These are phyloP conservation scores for Caenorhabditis wallacei DNA, from an alignment of 2,888 invertebrate genomes.

Conservation along the genomic window DNA sequence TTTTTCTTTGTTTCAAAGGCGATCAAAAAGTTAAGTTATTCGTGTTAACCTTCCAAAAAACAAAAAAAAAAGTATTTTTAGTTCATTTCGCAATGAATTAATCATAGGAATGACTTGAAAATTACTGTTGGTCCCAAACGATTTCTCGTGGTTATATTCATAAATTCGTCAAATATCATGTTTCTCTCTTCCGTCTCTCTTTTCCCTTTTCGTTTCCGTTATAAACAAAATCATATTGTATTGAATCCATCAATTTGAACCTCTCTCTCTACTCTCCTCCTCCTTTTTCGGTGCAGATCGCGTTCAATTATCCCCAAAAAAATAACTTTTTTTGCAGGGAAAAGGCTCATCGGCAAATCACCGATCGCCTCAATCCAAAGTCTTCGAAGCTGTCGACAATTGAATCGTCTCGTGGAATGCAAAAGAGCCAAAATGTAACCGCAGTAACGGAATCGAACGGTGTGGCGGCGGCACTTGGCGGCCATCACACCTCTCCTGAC, in stretches of 20 bases:
- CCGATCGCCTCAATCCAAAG: slow-evolving; percentile 70
- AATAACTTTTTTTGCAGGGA: slow-evolving; percentile 46
- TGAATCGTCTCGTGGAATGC: slow-evolving; percentile 71
- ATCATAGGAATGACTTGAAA: background rate
- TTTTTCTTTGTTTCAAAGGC: no score
- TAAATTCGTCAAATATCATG: slow-evolving; percentile 57
- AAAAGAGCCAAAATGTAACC: slow-evolving; percentile 72
- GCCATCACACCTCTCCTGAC: slow-evolving; percentile 66
- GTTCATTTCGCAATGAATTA: slow-evolving; percentile 8
- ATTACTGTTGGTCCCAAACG: slow-evolving; percentile 26
- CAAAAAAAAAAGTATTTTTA: background rate
- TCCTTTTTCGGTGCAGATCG: slow-evolving; percentile 19
- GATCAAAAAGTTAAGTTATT: no score
- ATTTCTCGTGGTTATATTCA: slow-evolving; percentile 24
- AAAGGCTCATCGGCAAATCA: slow-evolving; percentile 70
- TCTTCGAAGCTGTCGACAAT: slow-evolving; percentile 72
- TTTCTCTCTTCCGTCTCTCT: slow-evolving; percentile 18
- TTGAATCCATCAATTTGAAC: slow-evolving; percentile 10
- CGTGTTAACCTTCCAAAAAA: no score
- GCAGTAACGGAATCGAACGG: slow-evolving; percentile 47
- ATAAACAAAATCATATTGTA: slow-evolving; percentile 38
- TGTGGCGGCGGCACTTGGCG: slow-evolving; percentile 62
- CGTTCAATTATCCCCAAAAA: slow-evolving; percentile 2
- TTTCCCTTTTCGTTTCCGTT: slow-evolving; percentile 5
- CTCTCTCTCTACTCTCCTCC: slow-evolving; percentile 5